Base-by-base conservation (phyloP, 2,113 vertebrate species). In the Chinchilla lanigera region DNA sequence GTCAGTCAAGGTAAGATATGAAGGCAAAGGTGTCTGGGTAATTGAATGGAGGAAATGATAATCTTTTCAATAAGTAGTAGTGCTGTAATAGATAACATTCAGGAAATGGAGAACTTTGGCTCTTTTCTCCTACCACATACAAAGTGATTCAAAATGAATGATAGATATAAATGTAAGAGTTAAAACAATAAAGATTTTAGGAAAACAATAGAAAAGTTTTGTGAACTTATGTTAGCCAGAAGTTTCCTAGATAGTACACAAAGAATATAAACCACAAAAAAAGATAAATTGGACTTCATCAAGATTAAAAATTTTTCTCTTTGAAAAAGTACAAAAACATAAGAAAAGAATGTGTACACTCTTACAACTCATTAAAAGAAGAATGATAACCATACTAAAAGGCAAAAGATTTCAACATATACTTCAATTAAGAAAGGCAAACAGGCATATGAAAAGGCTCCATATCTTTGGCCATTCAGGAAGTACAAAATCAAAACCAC, bases 231-330 rank as follows among this genome's bases (percentile, higher is more conserved):
- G 26, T 12, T 65, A 60, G 22, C 19, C 28, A 96, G 60, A 65
- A 22, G 22, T 50, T 86, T 81, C 80, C 52, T 78, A 89, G 11
- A n/a, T 52, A 69, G 19, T 26, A 56, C 30, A 41, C 35, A 69
- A 93, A 65, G 58, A 3, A 0, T 17, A 80, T 75, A 61, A 47
- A 82, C 0, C 6, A 58, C 30, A 44, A 75, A 75, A 75, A 73
- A 7, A 35, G 7, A 52, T 63, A 75, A 67, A 56, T 20, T 28
- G 3, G 19, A 35, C 3, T 73, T 81, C 16, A 75, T 91, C 71
- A 96, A 85, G 75, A 69, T 86, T 81, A 47, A 94, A 95, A 67
- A 24, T 0, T 8, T 8, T 92, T 91, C 41, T 91, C 28, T 71
- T 28, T 30, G n/a, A 67, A 94, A 92, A 69, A 41, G 7, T 14